Evolutionary conservation across 2,888 invertebrate genomes (phyloP).

Genomic region (Cephus sareptanus): DNA sequence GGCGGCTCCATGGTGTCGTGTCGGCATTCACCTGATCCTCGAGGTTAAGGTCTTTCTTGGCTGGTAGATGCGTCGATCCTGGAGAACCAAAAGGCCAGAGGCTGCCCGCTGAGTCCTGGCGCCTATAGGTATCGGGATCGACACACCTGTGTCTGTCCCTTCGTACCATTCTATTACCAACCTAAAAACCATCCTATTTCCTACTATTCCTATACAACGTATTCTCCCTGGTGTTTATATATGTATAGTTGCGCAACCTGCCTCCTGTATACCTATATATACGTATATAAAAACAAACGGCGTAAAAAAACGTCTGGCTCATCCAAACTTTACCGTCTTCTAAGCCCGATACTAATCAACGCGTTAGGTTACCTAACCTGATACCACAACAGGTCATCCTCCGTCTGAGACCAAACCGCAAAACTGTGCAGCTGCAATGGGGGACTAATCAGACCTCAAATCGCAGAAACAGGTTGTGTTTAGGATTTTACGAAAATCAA

Average conservation of each 20-base stretch:
- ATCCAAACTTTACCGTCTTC: background rate
- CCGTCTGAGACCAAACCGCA: background rate
- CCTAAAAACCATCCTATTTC: background rate
- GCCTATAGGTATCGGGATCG: constrained; percentile 35
- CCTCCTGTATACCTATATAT: too few species aligned
- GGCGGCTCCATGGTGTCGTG: constrained; percentile 6
- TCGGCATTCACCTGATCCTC: constrained; percentile 23
- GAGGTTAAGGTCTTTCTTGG: constrained; percentile 18
- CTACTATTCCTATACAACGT: background rate
- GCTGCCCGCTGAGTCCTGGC: constrained; percentile 48
- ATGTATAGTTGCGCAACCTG: background rate
- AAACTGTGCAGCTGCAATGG: background rate
- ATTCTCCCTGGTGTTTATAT: background rate
- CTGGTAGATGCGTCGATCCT: constrained; percentile 17
- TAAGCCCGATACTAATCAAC: background rate
- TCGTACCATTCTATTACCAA: constrained; percentile 8
- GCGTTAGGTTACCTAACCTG: background rate
- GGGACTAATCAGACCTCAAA: background rate
- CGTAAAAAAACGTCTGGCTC: constrained; percentile 8
- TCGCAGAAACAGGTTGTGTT: background rate
- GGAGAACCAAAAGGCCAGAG: constrained; percentile 32
- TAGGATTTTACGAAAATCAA: background rate
- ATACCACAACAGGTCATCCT: background rate
- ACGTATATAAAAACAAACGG: constrained; percentile 1
- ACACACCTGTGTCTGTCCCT: constrained; percentile 46